phyloP scores from a whole-genome alignment of 2,113 vertebrate genomes.

The Trematocara zebra region DNA sequence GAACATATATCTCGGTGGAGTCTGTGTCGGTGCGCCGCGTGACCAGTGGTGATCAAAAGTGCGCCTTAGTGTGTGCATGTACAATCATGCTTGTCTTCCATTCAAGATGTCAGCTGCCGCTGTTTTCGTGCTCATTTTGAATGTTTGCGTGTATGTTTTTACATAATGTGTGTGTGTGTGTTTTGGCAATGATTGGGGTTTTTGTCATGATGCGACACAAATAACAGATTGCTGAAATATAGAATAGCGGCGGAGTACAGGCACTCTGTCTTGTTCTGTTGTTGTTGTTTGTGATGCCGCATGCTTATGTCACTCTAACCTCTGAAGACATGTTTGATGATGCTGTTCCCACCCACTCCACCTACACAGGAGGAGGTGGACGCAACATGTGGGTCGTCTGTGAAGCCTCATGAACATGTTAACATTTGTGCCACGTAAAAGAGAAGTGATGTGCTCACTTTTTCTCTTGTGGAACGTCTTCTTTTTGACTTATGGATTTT shows the following conservation, averaged over 20 bases:
- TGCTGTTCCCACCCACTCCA: neutral
- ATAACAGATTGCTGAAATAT: neutral
- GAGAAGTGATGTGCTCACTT: neutral
- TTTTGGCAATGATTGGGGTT: neutral
- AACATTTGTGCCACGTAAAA: neutral
- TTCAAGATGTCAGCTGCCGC: neutral
- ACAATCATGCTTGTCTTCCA: neutral
- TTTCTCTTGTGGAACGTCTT: neutral
- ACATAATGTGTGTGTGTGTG: neutral
- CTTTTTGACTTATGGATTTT: neutral
- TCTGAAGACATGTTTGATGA: conserved; percentile 39
- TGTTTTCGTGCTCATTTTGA: neutral
- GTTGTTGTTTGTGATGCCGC: neutral
- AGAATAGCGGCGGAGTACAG: neutral
- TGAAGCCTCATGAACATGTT: conserved; percentile 15
- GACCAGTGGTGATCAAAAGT: conserved; percentile 1
- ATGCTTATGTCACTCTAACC: neutral
- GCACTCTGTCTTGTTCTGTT: neutral
- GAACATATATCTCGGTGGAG: neutral
- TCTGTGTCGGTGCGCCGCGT: neutral
- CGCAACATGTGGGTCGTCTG: conserved; percentile 12
- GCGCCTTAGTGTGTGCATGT: neutral
- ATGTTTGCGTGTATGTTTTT: neutral
- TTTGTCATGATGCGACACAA: neutral
- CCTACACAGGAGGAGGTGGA: neutral